Percentiles rank a stretch among this genome's conserved stretches.
These are phyloP conservation scores for Hypomesus transpacificus DNA, from an alignment of 2,113 vertebrate species.

Conservation along the genomic window DNA sequence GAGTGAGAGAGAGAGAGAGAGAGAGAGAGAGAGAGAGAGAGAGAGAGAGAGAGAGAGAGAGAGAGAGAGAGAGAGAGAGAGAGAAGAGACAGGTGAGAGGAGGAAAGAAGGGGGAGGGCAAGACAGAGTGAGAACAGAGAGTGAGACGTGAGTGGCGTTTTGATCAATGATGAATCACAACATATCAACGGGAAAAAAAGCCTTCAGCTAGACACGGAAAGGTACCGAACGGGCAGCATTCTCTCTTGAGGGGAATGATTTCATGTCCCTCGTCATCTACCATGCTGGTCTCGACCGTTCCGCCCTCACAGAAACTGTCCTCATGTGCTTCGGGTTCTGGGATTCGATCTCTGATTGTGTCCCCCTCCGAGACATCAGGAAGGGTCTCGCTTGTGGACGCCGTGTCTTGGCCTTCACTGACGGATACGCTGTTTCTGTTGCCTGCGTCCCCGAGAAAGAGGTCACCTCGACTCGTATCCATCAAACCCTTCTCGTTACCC, in stretches of 20 bases:
- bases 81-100: background rate
- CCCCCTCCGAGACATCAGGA: background rate
- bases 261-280: background rate
- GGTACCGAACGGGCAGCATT: constrained; percentile 4
- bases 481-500: constrained; percentile 19
- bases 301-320: constrained; percentile 2
- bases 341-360: background rate
- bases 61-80: background rate
- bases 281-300: background rate
- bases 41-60: constrained; percentile 20
- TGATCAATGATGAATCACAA: background rate
- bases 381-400: constrained; percentile 12
- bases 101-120: background rate
- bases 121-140: background rate
- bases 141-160: background rate
- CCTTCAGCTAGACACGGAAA: background rate
- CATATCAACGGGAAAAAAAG: constrained; percentile 11
- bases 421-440: constrained; percentile 17
- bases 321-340: constrained; percentile 24
- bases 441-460: background rate
- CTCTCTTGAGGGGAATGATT: constrained; percentile 3
- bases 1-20: constrained; percentile 18
- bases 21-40: constrained; percentile 17
- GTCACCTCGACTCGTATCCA: constrained; percentile 9
- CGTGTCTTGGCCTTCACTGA: constrained; percentile 10